Conservation (phyloP, 2,113 vertebrate species). For the Solea senegalensis region DNA sequence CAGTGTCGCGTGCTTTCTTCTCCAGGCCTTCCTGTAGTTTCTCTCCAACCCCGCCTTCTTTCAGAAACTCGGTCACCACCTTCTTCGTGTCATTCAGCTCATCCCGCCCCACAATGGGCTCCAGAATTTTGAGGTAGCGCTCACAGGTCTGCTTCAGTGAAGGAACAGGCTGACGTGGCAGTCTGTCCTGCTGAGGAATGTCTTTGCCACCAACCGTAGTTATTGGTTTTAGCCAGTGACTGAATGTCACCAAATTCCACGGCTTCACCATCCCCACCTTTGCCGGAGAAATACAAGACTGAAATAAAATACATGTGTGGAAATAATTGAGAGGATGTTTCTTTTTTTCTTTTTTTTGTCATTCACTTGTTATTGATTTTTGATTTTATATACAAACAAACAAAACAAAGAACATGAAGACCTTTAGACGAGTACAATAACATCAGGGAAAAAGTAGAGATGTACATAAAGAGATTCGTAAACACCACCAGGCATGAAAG, state of each 20-base stretch:
- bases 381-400: no score
- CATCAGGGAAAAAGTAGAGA: no score
- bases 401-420: no score
- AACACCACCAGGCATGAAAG: no score
- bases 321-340: no score
- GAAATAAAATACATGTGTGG: no score
- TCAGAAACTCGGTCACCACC: conserved; percentile 87
- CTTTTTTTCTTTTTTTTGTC: no score
- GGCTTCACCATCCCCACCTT: conserved; percentile 80
- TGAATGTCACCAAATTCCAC: conserved; percentile 16
- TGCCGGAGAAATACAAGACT: conserved; percentile 50
- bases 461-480: no score
- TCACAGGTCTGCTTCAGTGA: conserved; percentile 90
- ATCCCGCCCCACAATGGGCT: conserved; percentile 88
- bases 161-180: conserved; percentile 89
- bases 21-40: conserved; percentile 91
- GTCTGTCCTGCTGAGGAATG: conserved; percentile 85
- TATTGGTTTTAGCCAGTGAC: conserved; percentile 86
- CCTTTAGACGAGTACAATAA: no score
- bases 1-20: conserved; percentile 82
- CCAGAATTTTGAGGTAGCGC: conserved; percentile 85
- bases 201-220: conserved; percentile 83
- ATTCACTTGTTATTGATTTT: no score
- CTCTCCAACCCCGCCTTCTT: conserved; percentile 86
- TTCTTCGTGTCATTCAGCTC: conserved; percentile 84